Percentiles rank a stretch among this genome's conserved stretches.
phyloP scores from a whole-genome alignment of 2,113 vertebrate species.

The Xiphias gladius region DNA sequence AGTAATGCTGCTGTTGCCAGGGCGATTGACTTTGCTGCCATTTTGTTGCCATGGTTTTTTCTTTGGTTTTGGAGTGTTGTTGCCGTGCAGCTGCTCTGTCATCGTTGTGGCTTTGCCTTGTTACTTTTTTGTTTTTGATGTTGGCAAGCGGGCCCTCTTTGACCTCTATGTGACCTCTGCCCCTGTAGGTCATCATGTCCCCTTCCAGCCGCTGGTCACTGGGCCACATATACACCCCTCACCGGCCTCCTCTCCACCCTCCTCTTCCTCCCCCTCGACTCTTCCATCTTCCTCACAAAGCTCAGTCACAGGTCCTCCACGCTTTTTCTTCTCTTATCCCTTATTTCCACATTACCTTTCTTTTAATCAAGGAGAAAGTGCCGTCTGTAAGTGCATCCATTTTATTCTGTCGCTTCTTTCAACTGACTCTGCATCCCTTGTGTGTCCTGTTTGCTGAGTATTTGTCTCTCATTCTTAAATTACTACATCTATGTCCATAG shows the following conservation, averaged over 20 bases:
- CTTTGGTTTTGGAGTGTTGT: slow-evolving; percentile 60
- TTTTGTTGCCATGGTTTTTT: slow-evolving; percentile 68
- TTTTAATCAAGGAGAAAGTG: slow-evolving; percentile 32
- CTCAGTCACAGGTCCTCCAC: slow-evolving; percentile 84
- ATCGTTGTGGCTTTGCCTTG: slow-evolving; percentile 42
- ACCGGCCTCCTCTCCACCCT: slow-evolving; percentile 87
- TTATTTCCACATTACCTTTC: slow-evolving; percentile 55
- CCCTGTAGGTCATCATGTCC: slow-evolving; percentile 84
- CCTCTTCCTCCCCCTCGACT: slow-evolving; percentile 84
- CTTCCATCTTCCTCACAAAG: slow-evolving; percentile 85
- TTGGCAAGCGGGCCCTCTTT: slow-evolving; percentile 52
- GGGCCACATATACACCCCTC: slow-evolving; percentile 88
- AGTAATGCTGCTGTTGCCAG: slow-evolving; percentile 58
- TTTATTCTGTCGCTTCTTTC: slow-evolving; percentile 35
- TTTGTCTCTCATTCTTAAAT: slow-evolving; percentile 29
- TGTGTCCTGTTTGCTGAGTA: slow-evolving; percentile 48
- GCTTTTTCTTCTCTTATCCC: slow-evolving; percentile 75
- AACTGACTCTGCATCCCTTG: slow-evolving; percentile 45
- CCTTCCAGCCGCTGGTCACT: slow-evolving; percentile 86
- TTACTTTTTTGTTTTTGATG: slow-evolving; percentile 36
- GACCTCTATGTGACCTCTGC: slow-evolving; percentile 80
- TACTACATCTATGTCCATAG: slow-evolving; percentile 8
- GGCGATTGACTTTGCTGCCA: slow-evolving; percentile 46
- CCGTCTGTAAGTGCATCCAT: slow-evolving; percentile 58
- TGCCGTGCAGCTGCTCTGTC: slow-evolving; percentile 49